Conservation (phyloP, 2,113 vertebrate genomes). For the Holacanthus passer region DNA sequence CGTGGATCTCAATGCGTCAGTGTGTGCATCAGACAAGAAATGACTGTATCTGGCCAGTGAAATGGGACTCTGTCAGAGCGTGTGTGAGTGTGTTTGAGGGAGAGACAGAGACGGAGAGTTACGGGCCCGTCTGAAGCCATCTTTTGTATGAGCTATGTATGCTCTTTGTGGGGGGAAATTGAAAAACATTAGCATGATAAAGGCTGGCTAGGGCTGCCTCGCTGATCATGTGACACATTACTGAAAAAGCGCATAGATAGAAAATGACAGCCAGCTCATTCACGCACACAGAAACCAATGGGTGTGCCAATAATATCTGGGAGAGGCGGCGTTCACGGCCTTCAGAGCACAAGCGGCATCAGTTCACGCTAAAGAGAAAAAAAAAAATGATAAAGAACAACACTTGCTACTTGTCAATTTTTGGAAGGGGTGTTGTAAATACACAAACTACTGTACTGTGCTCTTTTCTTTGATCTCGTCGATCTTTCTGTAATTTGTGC, state of each 20-base stretch:
- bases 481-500: constrained; percentile 55
- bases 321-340: constrained; percentile 60
- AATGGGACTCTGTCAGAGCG: constrained; percentile 64
- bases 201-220: constrained; percentile 84
- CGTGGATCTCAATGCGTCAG: constrained; percentile 56
- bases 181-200: constrained; percentile 91
- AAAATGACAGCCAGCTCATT: constrained; percentile 81
- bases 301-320: constrained; percentile 70
- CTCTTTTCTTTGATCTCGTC: constrained; percentile 70
- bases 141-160: constrained; percentile 87
- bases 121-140: constrained; percentile 83
- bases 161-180: constrained; percentile 85
- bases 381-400: constrained; percentile 49
- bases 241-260: constrained; percentile 78
- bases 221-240: constrained; percentile 81
- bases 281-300: constrained; percentile 67
- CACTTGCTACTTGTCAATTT: constrained; percentile 62
- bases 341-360: constrained; percentile 58
- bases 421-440: constrained; percentile 54
- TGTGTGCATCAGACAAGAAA: constrained; percentile 71
- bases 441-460: constrained; percentile 64
- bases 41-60: constrained; percentile 66
- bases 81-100: constrained; percentile 37
- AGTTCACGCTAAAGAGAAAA: constrained; percentile 37
- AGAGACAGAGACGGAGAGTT: constrained; percentile 67